A percentile compares a stretch with the other conserved stretches of the same genome.
These are phyloP conservation scores for Chamaetylas fuelleborni DNA, from an alignment of 2,113 vertebrate genomes.

Conservation along the genomic window DNA sequence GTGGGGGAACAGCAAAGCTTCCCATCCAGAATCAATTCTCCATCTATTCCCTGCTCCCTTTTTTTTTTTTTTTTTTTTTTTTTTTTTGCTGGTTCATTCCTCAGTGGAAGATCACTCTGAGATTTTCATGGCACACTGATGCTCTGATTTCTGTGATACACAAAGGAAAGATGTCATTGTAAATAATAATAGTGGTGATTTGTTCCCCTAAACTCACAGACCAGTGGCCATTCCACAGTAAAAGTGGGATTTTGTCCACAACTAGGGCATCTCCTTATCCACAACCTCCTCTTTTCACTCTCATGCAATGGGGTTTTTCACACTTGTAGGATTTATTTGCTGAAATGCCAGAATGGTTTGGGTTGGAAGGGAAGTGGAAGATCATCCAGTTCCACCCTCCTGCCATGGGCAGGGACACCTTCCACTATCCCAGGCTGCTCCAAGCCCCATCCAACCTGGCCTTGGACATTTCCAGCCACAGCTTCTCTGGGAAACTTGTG, in stretches of 20 bases:
- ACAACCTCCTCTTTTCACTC: not conserved
- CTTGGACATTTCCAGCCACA: not conserved
- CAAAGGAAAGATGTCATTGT: fast-evolving
- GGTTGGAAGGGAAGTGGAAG: not conserved
- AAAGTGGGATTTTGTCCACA: not conserved
- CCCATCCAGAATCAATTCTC: not conserved
- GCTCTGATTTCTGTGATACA: not conserved
- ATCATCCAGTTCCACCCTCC: fast-evolving
- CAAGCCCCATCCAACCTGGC: fast-evolving
- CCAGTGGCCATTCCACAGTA: too few species aligned
- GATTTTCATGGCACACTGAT: not conserved
- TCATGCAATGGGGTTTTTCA: not conserved
- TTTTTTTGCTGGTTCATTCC: not conserved
- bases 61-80: not conserved
- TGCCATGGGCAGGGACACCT: not conserved
- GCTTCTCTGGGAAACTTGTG: fast-evolving
- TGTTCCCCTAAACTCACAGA: not conserved
- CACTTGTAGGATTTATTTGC: not conserved
- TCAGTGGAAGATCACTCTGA: not conserved
- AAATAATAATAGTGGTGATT: not conserved
- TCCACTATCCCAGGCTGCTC: not conserved
- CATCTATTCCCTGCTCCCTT: not conserved
- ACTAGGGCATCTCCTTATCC: not conserved
- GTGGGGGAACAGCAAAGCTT: not conserved
- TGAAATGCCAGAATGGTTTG: not conserved